A percentile compares a stretch with the other conserved stretches of the same genome.
Conservation (phyloP, 92 coral and sea anemone genomes). For the Umimayanthus kanabou region DNA sequence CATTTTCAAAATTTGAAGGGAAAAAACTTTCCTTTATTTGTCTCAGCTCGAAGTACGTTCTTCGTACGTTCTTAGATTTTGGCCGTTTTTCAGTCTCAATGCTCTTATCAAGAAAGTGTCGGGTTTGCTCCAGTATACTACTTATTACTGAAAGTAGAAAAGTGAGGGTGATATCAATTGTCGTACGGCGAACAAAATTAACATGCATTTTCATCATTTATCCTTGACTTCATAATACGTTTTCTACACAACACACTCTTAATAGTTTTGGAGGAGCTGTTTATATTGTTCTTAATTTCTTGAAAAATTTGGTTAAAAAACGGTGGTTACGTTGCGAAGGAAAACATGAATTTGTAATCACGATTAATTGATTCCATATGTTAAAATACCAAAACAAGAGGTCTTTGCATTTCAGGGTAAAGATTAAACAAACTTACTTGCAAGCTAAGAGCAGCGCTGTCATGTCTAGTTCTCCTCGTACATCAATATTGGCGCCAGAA, state of each 20-base stretch:
- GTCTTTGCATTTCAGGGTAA: background rate
- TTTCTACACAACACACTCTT: too few relatives aligned
- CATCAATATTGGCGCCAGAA: slow-evolving; percentile 29
- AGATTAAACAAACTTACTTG: slow-evolving; percentile 27
- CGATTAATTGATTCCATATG: too few relatives aligned
- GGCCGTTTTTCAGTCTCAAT: too few relatives aligned
- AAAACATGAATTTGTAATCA: too few relatives aligned
- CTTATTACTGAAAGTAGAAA: too few relatives aligned
- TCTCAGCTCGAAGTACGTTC: background rate
- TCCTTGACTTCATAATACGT: too few relatives aligned
- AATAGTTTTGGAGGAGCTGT: too few relatives aligned
- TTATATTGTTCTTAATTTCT: background rate
- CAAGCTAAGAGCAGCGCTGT: slow-evolving; percentile 21
- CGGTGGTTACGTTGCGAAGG: too few relatives aligned
- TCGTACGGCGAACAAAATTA: too few relatives aligned
- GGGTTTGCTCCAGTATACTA: too few relatives aligned
- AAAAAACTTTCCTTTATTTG: background rate
- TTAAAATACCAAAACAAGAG: background rate
- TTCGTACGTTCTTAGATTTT: background rate
- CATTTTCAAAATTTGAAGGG: background rate
- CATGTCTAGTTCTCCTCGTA: slow-evolving; percentile 9
- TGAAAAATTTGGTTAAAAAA: background rate
- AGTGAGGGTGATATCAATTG: too few relatives aligned
- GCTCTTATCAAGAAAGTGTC: background rate
- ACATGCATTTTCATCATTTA: too few relatives aligned